These are phyloP conservation scores for Pyrrhia umbra DNA, from an alignment of 2,888 invertebrate species.

Conservation along the genomic window DNA sequence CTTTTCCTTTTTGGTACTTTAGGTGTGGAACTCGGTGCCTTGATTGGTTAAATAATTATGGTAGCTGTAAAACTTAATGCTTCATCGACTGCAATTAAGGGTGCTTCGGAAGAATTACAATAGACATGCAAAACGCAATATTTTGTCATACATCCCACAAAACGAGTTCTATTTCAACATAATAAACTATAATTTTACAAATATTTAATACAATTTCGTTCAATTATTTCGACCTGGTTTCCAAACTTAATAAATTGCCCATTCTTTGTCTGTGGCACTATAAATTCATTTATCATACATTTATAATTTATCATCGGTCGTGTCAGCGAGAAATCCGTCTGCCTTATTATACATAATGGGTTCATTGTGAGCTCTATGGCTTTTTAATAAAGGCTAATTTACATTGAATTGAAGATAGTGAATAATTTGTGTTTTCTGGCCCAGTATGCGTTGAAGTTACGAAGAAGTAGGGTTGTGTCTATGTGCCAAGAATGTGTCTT, in stretches of 20 bases:
- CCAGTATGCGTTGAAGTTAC: conserved; percentile 14
- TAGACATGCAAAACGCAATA: not conserved
- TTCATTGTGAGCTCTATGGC: conserved; percentile 29
- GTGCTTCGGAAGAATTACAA: no score
- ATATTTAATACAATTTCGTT: conserved; percentile 45
- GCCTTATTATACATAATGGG: conserved; percentile 40
- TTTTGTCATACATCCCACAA: not conserved
- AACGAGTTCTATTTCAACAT: conserved; percentile 13
- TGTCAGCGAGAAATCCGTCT: conserved; percentile 59
- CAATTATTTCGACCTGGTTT: conserved; percentile 55
- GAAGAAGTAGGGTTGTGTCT: conserved; percentile 7
- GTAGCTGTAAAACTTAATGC: no score
- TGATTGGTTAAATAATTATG: no score
- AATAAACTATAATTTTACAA: conserved; percentile 32
- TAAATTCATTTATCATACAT: conserved; percentile 63
- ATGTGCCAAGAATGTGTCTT: conserved; percentile 5
- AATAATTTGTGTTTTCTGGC: conserved; percentile 11
- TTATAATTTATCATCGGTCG: conserved; percentile 59
- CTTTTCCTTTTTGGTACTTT: no score
- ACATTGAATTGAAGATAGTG: conserved; percentile 4
- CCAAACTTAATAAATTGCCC: conserved; percentile 52
- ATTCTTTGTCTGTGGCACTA: conserved; percentile 58
- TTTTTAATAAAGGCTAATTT: conserved; percentile 37
- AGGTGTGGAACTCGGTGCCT: no score
- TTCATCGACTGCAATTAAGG: no score